Base-by-base conservation (phyloP, 2,888 invertebrate genomes). In the Acleris emargana region DNA sequence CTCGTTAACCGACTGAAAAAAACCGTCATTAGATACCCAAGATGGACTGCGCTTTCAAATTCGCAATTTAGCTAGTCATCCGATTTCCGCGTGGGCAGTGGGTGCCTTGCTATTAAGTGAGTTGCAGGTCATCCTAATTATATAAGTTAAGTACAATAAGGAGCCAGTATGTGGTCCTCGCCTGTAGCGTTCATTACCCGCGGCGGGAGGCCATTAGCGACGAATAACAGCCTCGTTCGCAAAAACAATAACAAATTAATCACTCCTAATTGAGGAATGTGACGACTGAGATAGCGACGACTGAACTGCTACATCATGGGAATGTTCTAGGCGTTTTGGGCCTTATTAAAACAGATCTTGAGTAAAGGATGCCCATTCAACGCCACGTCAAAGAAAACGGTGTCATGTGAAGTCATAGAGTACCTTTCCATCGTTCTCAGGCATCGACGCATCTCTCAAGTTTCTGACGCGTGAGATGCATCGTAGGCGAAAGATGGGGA, bases 221-320 rank as follows among this genome's bases (percentile, higher is more conserved):
- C 73, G 73, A 79, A 79, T 82, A 80, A 84, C 82, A 77, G 80
- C 81, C 76, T 76, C 75, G 76, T 74, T 76, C 74, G 77, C 80
- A 78, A 77, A 82, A 84, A 86, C 80, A 81, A 82, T 79, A 82
- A 83, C 81, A 81, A 78, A 81, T 78, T 81, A 75, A 81, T 84
- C 72, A 76, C 68, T 70, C 62, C 68, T 73, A 73, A 78, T 78
- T 75, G 73, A 73, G 54, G 67, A 68, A 66, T 67, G 68, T 63
- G 64, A 58, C 62, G 60, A 60, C 55, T 45, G 57, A 63, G 67
- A 62, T 58, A 67, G 42, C 52, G 58, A 38, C 60, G 38, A 55
- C 42, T 13, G 38, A 32, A 49, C 17, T 49, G 17, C 49, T 22
- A 20, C 28, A 25, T 42, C 38, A 43, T 43, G 42, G 51, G 25